Base-by-base conservation (phyloP, 1,140 invertebrate species). In the Brachionus angularis region DNA sequence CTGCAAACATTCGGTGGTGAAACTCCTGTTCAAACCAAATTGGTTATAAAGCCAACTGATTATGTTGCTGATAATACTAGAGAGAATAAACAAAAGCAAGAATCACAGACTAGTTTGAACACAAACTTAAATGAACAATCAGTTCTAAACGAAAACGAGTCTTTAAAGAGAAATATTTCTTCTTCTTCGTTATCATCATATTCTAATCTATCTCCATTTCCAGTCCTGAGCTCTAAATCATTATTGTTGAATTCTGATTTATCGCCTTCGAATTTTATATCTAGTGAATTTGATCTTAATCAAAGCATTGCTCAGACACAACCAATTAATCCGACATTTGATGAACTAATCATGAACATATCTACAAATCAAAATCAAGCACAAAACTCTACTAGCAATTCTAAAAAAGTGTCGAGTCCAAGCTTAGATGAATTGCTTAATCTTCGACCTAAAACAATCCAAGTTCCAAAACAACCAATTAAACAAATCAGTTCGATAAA, bases 1-100 rank as follows among this genome's bases (percentile, higher is more conserved):
- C 76, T 91, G 49, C 89, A 91, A 81, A 91, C 88, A 0, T 80
- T 91, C 73, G 88, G 89, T 39, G 86, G 88, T 7, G 89, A 92
- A 82, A 91, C 89, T 7, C 79, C 87, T 21, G 83, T 88, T 1
- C 86, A 89, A 73, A 81, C 3, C 12, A 67, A 89, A 29, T 88
- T 86, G 85, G 77, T 49, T 2, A 34, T 67, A 5, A 67, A 67
- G 10, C 42, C 23, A 5, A 67, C 46, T 29, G 62, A 67, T 47
- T 67, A 14, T 47, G 42, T 47, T 3, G 0, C 42, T 12, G 62
- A 67, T 7, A 14, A 8, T 14, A 3, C 39, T 3, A 49, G 12
- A 46, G 47, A 46, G 14, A 8, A 16, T 31, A 27, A 34, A 46
- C 18, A 73, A 18, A 49, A 3, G 12, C 7, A 44, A 21, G 25